Conservation (phyloP, 2,888 invertebrate genomes). For the Helobdella robusta region DNA sequence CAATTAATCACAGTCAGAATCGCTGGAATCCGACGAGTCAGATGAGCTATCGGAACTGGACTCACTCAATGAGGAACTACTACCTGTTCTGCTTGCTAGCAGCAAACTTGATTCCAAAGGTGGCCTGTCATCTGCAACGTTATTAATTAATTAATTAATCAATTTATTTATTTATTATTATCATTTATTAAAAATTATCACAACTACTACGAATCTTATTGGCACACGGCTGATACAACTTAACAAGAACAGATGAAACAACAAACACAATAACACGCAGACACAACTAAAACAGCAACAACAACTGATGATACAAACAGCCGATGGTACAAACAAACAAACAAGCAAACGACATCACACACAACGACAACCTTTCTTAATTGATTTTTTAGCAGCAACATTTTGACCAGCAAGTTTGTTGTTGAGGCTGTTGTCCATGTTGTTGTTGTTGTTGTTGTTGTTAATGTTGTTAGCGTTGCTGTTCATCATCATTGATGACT, state of each 20-base stretch:
- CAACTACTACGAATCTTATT: too few species aligned
- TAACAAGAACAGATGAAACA: neutral
- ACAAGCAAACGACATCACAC: neutral
- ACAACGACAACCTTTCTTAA: conserved; percentile 15
- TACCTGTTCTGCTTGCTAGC: conserved; percentile 36
- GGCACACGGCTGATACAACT: too few species aligned
- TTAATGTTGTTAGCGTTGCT: neutral
- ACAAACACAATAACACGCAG: neutral
- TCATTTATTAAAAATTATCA: neutral
- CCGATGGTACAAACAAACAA: neutral
- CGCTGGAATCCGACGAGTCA: conserved; percentile 44
- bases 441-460: neutral
- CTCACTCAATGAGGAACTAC: conserved; percentile 47
- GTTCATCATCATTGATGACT: neutral
- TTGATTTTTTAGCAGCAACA: conserved; percentile 13
- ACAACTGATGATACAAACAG: neutral
- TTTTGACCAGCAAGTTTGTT: neutral
- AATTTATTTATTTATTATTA: neutral
- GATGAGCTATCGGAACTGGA: conserved; percentile 36
- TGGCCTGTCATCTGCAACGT: conserved; percentile 15
- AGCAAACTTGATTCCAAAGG: neutral
- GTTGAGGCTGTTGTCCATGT: neutral
- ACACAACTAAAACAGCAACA: neutral
- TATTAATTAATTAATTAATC: neutral
- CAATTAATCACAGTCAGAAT: conserved; percentile 42